A percentile compares a stretch with the other conserved stretches of the same genome.
Evolutionary conservation across 1,140 invertebrate species (phyloP).

Genomic region (Eupeodes corollae): DNA sequence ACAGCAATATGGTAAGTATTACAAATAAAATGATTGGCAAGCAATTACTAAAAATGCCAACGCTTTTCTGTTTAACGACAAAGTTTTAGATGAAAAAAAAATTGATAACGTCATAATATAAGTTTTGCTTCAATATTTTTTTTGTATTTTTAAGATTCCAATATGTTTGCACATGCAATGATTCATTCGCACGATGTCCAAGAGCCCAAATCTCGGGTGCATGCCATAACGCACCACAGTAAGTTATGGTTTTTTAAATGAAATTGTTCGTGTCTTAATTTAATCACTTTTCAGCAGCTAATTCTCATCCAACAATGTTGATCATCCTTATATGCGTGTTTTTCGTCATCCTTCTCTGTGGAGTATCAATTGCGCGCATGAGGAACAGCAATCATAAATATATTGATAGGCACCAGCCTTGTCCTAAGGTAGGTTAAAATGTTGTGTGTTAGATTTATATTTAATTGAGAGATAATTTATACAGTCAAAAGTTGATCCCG

Average conservation of each 20-base stretch:
- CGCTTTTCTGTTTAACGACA: too few species aligned
- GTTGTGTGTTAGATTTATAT: neutral
- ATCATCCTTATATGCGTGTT: slow-evolving; percentile 79
- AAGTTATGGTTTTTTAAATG: neutral
- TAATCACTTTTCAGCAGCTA: slow-evolving; percentile 18
- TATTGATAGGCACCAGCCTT: slow-evolving; percentile 22
- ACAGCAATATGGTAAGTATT: neutral
- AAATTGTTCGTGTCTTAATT: neutral
- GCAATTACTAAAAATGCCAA: too few species aligned
- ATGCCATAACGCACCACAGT: slow-evolving; percentile 29
- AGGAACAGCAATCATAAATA: slow-evolving; percentile 27
- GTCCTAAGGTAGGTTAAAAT: slow-evolving; percentile 22
- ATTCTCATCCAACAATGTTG: slow-evolving; percentile 40
- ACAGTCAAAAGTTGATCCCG: too few species aligned
- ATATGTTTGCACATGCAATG: slow-evolving; percentile 29
- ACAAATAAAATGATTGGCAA: too few species aligned
- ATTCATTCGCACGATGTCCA: slow-evolving; percentile 29
- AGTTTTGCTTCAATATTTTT: too few species aligned
- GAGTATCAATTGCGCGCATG: slow-evolving; percentile 27
- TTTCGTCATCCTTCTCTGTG: slow-evolving; percentile 30
- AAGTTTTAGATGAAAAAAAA: neutral
- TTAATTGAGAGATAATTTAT: neutral
- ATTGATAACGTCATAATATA: too few species aligned
- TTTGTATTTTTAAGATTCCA: slow-evolving; percentile 17
- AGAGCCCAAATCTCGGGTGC: slow-evolving; percentile 27